Evolutionary conservation across 1,140 invertebrate species (phyloP).

Genomic region (Muscidifurax raptorellus): DNA sequence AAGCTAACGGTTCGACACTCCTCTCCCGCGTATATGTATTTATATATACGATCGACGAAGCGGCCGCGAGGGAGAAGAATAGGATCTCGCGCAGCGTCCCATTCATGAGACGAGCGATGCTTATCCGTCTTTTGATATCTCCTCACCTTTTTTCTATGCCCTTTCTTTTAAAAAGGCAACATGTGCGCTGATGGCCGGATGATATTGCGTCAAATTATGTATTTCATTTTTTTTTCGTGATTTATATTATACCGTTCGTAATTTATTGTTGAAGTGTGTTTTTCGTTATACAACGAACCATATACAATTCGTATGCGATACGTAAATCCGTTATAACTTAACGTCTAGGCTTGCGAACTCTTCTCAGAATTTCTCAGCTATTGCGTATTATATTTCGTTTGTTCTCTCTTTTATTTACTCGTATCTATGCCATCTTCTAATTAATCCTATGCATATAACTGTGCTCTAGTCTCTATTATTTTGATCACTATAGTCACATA

Average conservation of each 20-base stretch:
- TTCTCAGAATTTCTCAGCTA: too few species aligned
- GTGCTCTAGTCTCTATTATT: too few species aligned
- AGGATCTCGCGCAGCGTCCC: conserved; percentile 16
- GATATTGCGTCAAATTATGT: neutral
- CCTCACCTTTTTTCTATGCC: neutral
- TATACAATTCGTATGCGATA: too few species aligned
- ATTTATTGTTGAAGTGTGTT: too few species aligned
- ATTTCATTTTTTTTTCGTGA: neutral
- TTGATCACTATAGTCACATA: too few species aligned
- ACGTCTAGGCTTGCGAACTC: too few species aligned
- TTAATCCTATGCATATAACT: too few species aligned
- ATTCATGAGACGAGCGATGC: conserved; percentile 19
- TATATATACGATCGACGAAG: neutral
- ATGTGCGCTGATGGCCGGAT: neutral
- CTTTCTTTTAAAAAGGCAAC: neutral
- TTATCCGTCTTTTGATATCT: conserved; percentile 32
- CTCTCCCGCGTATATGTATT: neutral
- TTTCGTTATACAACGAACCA: too few species aligned
- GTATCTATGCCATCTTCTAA: too few species aligned
- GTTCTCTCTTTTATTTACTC: too few species aligned
- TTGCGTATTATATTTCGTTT: too few species aligned
- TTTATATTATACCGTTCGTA: neutral
- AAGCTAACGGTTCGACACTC: conserved; percentile 68
- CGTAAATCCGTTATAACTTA: too few species aligned
- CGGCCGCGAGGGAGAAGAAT: neutral